These are phyloP conservation scores for Beaufortia kweichowensis DNA, from an alignment of 2,113 vertebrate genomes.

Conservation along the genomic window DNA sequence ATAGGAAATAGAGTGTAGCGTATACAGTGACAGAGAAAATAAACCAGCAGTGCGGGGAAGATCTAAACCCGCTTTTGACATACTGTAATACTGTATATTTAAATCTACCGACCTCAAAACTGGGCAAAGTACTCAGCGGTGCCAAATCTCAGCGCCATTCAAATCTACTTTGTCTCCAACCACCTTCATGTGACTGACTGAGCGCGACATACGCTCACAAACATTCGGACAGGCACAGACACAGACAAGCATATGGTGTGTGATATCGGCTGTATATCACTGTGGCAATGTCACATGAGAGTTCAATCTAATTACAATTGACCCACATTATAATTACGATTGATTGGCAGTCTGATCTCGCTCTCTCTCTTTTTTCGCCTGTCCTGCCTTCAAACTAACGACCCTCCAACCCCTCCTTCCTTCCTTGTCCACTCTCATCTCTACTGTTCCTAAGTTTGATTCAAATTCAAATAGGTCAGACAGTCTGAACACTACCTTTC, in stretches of 20 bases:
- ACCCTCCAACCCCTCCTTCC: constrained; percentile 46
- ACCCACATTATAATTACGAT: constrained; percentile 60
- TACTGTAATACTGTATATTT: constrained; percentile 58
- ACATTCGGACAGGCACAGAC: constrained; percentile 52
- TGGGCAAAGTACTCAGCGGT: constrained; percentile 22
- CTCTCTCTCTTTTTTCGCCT: constrained; percentile 51
- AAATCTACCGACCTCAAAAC: constrained; percentile 49
- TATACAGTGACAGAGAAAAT: constrained; percentile 1
- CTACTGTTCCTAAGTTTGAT: constrained; percentile 34
- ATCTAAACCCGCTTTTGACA: constrained; percentile 43
- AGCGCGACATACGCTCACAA: constrained; percentile 40
- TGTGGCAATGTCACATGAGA: constrained; percentile 47
- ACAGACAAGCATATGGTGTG: constrained; percentile 35
- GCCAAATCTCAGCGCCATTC: constrained; percentile 39
- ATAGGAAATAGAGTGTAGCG: background rate
- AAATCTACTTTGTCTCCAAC: constrained; percentile 48
- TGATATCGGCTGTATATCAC: constrained; percentile 21
- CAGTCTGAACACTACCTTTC: constrained; percentile 32
- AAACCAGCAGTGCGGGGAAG: constrained; percentile 24
- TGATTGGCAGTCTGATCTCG: constrained; percentile 58
- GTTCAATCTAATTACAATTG: constrained; percentile 54
- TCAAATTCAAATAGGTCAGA: constrained; percentile 54
- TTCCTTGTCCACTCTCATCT: constrained; percentile 54
- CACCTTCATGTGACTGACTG: constrained; percentile 62
- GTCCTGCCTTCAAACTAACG: constrained; percentile 62